A percentile compares a stretch with the other conserved stretches of the same genome.
Evolutionary conservation across 2,888 invertebrate species (phyloP).

Genomic region (Copidosoma aretas): DNA sequence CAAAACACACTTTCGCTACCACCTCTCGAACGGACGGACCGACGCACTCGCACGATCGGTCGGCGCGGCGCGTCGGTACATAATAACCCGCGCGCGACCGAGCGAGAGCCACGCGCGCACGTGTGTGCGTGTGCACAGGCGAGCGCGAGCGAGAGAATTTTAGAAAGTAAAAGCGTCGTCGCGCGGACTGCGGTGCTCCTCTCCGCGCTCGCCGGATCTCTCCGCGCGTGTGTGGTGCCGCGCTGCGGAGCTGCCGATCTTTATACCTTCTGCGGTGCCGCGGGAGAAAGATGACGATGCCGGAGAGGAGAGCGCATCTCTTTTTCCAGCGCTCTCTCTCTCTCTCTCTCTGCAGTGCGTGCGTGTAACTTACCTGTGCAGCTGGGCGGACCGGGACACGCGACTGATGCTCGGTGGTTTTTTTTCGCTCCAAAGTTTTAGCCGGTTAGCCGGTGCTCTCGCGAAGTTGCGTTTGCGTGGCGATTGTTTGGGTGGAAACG

Average conservation of each 20-base stretch:
- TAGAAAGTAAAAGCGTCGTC: conserved; percentile 37
- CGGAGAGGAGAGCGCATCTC: neutral
- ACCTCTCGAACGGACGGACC: neutral
- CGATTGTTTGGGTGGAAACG: too few species aligned
- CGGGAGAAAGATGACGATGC: neutral
- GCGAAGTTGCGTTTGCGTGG: neutral
- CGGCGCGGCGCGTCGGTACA: neutral
- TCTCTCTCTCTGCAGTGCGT: too few species aligned
- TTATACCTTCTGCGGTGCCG: neutral
- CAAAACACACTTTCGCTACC: too few species aligned
- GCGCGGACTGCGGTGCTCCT: neutral
- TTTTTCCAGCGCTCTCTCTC: too few species aligned
- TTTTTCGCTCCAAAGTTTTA: neutral
- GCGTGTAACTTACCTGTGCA: too few species aligned
- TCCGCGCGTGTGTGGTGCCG: conserved; percentile 2
- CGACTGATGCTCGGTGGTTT: neutral
- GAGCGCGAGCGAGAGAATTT: conserved; percentile 17
- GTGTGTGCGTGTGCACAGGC: neutral
- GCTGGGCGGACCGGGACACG: neutral
- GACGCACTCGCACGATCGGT: neutral
- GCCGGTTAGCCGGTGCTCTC: neutral
- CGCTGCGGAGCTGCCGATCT: neutral
- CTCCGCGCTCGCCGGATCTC: neutral
- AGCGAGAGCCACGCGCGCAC: too few species aligned
- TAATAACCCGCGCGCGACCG: neutral